Conservation (phyloP, 2,113 vertebrate species). For the Rhinopomastus cyanomelas region DNA sequence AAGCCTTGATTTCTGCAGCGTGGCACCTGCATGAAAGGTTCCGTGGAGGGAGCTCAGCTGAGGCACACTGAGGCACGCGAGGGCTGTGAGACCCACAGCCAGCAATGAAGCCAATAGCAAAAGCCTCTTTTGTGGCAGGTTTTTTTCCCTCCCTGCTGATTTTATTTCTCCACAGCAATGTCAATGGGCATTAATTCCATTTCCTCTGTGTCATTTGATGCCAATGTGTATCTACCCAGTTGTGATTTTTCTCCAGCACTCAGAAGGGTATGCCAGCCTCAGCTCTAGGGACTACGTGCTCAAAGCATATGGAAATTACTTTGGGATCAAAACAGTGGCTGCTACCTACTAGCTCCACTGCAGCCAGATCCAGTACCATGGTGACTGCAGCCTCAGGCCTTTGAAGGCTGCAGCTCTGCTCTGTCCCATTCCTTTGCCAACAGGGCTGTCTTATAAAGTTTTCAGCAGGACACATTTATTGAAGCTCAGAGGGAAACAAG, state of each 20-base stretch:
- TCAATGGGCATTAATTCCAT: not conserved
- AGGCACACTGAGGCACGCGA: not conserved
- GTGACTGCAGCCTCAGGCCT: not conserved
- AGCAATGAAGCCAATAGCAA: not conserved
- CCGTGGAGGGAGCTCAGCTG: not conserved
- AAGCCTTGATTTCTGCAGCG: not conserved
- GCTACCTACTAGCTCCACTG: not conserved
- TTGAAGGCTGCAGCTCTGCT: not conserved
- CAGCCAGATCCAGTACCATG: not conserved
- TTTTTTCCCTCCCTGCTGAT: not conserved
- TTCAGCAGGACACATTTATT: not conserved
- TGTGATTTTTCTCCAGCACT: not conserved
- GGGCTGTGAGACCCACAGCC: not conserved
- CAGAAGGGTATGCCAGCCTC: not conserved
- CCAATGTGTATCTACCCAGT: not conserved
- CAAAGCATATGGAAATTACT: not conserved
- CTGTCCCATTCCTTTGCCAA: not conserved
- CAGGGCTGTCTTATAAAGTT: not conserved
- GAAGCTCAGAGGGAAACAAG: not conserved
- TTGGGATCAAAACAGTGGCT: not conserved
- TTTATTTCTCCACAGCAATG: slow-evolving; percentile 29
- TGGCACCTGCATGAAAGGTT: not conserved
- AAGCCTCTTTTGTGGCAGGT: slow-evolving; percentile 3
- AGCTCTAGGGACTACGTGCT: fast-evolving
- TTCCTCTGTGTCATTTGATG: not conserved